Evolutionary conservation across 1,140 invertebrate genomes (phyloP).

Genomic region (Anadara kagoshimensis): DNA sequence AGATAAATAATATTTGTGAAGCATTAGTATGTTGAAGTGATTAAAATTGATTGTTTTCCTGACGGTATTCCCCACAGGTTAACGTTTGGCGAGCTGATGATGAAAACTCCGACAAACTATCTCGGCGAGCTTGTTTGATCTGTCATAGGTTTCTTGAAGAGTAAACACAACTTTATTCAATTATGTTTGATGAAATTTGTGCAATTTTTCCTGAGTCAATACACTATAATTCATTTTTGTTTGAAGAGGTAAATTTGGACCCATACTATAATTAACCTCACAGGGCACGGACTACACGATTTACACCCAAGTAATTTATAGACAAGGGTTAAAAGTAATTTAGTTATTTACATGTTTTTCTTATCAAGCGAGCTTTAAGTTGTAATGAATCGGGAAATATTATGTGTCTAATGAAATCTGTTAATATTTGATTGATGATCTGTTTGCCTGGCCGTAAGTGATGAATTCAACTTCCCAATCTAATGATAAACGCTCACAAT

Average conservation of each 20-base stretch:
- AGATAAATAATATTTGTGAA: neutral
- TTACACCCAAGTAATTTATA: slow-evolving; percentile 22
- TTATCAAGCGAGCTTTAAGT: slow-evolving; percentile 22
- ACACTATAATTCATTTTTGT: slow-evolving; percentile 57
- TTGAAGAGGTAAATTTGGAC: slow-evolving; percentile 56
- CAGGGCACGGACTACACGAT: slow-evolving; percentile 16
- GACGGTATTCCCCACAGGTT: slow-evolving; percentile 30
- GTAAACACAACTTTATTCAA: slow-evolving; percentile 59
- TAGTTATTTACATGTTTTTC: slow-evolving; percentile 25
- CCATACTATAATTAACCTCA: slow-evolving; percentile 57
- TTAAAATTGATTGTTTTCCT: slow-evolving; percentile 54
- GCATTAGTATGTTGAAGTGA: slow-evolving; percentile 18
- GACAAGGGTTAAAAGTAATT: slow-evolving; percentile 27
- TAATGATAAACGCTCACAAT: slow-evolving; percentile 14
- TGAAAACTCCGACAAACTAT: slow-evolving; percentile 52
- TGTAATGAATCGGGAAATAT: slow-evolving; percentile 24
- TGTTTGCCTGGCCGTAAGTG: slow-evolving; percentile 14
- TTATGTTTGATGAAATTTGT: slow-evolving; percentile 67
- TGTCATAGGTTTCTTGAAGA: slow-evolving; percentile 37
- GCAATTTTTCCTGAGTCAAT: slow-evolving; percentile 59
- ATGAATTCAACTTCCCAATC: slow-evolving; percentile 23
- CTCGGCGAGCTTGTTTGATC: slow-evolving; percentile 47
- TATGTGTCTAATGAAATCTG: slow-evolving; percentile 8
- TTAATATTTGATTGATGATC: slow-evolving; percentile 27
- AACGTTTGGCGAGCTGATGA: slow-evolving; percentile 22